phyloP scores from a whole-genome alignment of 2,113 vertebrate species.

The Nansenia antarctica region DNA sequence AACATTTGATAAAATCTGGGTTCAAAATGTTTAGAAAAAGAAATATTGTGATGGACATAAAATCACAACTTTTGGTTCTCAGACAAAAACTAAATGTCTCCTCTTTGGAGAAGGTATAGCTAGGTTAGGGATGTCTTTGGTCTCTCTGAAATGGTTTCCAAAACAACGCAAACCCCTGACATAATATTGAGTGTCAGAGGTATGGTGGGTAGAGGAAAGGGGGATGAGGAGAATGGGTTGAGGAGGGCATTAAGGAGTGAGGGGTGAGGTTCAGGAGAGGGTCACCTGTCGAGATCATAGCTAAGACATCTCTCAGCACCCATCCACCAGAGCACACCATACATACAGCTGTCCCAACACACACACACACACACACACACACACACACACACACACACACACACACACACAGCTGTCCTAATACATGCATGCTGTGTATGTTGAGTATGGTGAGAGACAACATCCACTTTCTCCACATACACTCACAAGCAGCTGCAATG shows the following conservation, averaged over 20 bases:
- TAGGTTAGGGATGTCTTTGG: background rate
- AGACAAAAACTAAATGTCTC: background rate
- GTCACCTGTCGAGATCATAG: constrained; percentile 67
- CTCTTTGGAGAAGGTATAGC: background rate
- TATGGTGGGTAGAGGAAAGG: background rate
- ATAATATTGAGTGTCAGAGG: background rate
- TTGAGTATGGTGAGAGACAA: constrained; percentile 75
- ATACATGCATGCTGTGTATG: constrained; percentile 67
- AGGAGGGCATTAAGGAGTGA: background rate
- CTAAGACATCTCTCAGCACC: constrained; percentile 68
- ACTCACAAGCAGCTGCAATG: constrained; percentile 73
- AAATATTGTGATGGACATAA: too few relatives aligned
- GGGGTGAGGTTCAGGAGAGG: constrained; percentile 4
- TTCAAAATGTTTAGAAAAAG: background rate
- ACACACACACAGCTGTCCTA: constrained; percentile 59
- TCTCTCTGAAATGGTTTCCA: constrained; percentile 1
- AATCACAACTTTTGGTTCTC: constrained; percentile 1
- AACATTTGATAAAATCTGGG: background rate
- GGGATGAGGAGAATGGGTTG: background rate
- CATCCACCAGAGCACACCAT: constrained; percentile 60
- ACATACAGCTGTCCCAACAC: constrained; percentile 73
- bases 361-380: constrained; percentile 55
- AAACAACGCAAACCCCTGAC: background rate
- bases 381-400: constrained; percentile 60
- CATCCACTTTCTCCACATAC: constrained; percentile 46